Conservation (phyloP, 2,113 vertebrate genomes). For the Tragelaphus imberbis region DNA sequence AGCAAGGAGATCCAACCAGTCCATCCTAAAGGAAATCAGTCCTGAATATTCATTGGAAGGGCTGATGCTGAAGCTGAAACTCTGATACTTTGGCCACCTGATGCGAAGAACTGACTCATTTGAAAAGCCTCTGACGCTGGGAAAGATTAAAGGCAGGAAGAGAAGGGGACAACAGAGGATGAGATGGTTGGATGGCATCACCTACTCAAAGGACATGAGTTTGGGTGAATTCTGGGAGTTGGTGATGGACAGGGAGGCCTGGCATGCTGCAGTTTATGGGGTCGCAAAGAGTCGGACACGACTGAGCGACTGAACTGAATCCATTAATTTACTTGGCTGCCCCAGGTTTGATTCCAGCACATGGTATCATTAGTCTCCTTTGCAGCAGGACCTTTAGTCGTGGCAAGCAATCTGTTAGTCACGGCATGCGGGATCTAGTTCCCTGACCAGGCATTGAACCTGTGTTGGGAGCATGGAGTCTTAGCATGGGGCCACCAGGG, state of each 20-base stretch:
- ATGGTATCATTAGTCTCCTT: background rate
- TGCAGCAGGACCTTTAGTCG: rapidly evolving
- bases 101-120: background rate
- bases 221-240: background rate
- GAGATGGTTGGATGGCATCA: background rate
- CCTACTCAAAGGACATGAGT: background rate
- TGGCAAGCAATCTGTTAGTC: background rate
- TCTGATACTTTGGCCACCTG: background rate
- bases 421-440: background rate
- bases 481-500: background rate
- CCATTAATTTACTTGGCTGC: rapidly evolving
- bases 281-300: rapidly evolving
- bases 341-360: background rate
- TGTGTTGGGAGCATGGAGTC: background rate
- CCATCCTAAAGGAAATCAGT: background rate
- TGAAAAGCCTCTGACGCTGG: background rate
- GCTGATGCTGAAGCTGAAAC: background rate
- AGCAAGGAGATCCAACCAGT: background rate
- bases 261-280: rapidly evolving
- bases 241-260: background rate
- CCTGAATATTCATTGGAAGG: background rate
- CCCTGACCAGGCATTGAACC: background rate
- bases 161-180: background rate
- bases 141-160: background rate
- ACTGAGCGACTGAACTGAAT: rapidly evolving